Evolutionary conservation across 2,888 invertebrate genomes (phyloP).

Genomic region (Ptychoptera contaminata): DNA sequence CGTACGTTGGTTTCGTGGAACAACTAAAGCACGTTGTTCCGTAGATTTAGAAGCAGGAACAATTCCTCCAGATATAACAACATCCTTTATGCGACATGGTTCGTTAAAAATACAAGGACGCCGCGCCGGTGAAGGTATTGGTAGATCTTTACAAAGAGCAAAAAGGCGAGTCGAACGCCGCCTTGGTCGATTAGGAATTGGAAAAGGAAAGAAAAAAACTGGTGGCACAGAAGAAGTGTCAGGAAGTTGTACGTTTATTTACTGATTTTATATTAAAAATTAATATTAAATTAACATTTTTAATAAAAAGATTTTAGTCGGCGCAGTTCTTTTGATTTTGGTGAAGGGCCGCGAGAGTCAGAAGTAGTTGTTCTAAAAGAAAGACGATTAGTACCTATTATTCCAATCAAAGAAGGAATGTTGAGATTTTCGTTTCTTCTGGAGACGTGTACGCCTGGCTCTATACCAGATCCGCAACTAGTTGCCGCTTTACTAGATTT

Average conservation of each 20-base stretch:
- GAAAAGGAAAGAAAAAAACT: conserved; percentile 77
- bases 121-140: conserved; percentile 34
- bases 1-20: conserved; percentile 47
- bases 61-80: conserved; percentile 39
- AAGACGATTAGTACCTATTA: conserved; percentile 63
- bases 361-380: conserved; percentile 82
- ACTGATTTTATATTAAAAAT: neutral
- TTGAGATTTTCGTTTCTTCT: conserved; percentile 78
- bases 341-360: conserved; percentile 64
- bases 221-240: conserved; percentile 76
- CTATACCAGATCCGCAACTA: conserved; percentile 90
- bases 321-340: conserved; percentile 67
- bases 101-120: conserved; percentile 30
- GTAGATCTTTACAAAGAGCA: conserved; percentile 60
- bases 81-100: conserved; percentile 37
- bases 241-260: conserved; percentile 48
- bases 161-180: conserved; percentile 81
- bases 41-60: conserved; percentile 37
- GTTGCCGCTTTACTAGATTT: conserved; percentile 87
- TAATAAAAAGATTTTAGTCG: conserved; percentile 47
- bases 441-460: conserved; percentile 91
- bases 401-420: conserved; percentile 74
- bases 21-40: conserved; percentile 34
- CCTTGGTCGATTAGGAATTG: conserved; percentile 64
- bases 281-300: neutral